Conservation (phyloP, 2,797 vertebrate genomes). For the Coilia nasus region DNA sequence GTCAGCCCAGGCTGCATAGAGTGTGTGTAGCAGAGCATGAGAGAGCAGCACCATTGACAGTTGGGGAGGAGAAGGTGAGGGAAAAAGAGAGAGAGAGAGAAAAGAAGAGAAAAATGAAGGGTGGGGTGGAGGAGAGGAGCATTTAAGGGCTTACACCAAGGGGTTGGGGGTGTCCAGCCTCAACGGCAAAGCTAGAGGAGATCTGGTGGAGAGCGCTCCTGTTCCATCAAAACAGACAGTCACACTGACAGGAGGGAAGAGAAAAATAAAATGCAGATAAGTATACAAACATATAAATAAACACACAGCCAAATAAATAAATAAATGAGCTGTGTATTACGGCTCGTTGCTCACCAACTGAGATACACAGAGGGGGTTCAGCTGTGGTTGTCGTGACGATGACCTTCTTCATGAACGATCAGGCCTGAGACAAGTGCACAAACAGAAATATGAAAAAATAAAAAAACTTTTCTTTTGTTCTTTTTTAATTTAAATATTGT, state of each 20-base stretch:
- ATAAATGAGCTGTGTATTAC: too few species aligned
- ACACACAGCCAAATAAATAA: neutral
- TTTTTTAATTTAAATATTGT: neutral
- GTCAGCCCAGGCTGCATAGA: constrained; percentile 52
- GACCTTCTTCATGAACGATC: neutral
- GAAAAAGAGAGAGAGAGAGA: neutral
- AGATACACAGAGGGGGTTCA: neutral
- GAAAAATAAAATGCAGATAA: neutral
- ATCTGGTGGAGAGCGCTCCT: neutral
- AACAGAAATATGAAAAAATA: neutral
- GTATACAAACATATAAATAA: neutral
- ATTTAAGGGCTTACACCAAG: constrained; percentile 52
- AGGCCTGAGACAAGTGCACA: neutral
- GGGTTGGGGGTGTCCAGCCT: constrained; percentile 15
- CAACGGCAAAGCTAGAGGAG: constrained; percentile 21
- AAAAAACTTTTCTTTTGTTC: neutral
- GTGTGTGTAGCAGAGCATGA: constrained; percentile 69
- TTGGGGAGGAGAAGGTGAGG: constrained; percentile 42
- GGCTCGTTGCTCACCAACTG: neutral
- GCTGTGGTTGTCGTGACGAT: neutral
- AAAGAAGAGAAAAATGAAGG: neutral
- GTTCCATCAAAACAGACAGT: constrained; percentile 15
- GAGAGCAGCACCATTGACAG: constrained; percentile 71
- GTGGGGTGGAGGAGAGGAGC: constrained; percentile 34
- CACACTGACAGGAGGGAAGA: constrained; percentile 15